Conservation (phyloP, 2,888 invertebrate species). For the Nephrotoma flavescens region DNA sequence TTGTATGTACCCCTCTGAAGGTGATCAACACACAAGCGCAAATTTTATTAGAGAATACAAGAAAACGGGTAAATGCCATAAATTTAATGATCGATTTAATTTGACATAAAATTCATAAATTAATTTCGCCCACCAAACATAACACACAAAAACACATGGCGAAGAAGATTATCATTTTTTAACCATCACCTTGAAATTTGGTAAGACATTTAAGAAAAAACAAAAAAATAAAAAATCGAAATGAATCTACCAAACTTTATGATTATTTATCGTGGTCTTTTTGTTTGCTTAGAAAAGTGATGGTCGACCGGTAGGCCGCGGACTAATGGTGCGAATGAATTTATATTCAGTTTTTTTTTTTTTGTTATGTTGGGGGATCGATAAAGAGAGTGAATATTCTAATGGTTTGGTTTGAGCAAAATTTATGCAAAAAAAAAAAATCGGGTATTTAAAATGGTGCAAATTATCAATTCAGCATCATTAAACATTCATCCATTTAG, state of each 20-base stretch:
- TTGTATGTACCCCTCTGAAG: neutral
- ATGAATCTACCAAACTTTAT: neutral
- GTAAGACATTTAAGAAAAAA: neutral
- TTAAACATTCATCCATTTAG: neutral
- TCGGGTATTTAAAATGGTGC: neutral
- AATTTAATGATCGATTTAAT: neutral
- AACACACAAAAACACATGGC: neutral
- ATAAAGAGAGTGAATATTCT: neutral
- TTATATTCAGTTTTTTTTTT: neutral
- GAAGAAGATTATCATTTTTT: neutral
- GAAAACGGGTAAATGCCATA: neutral
- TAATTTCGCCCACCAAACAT: neutral
- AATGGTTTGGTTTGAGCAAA: neutral
- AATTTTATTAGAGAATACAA: neutral
- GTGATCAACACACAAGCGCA: neutral
- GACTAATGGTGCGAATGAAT: neutral
- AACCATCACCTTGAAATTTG: neutral
- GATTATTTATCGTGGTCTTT: neutral
- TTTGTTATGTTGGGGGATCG: neutral
- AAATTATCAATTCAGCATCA: neutral
- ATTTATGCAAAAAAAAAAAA: neutral
- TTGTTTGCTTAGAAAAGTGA: neutral
- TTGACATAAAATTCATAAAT: neutral
- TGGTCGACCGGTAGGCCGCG: neutral
- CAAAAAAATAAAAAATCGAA: neutral